Percentiles rank a stretch among this genome's conserved stretches.
Conservation (phyloP, 2,797 vertebrate genomes). For the Orestias chungarensis region DNA sequence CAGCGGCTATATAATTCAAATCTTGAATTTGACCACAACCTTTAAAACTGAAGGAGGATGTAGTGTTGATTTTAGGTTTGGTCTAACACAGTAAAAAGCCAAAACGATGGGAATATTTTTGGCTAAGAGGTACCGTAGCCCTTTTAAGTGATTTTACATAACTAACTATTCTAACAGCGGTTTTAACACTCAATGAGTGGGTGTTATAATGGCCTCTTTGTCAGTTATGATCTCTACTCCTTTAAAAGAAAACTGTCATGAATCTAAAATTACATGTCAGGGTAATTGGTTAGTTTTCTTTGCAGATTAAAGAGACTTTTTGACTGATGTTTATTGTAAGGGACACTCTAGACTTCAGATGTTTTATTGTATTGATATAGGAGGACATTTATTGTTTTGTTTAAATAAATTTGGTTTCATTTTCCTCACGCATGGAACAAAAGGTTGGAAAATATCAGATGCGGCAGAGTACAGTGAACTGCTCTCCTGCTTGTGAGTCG, state of each 20-base stretch:
- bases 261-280: slow-evolving; percentile 1
- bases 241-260: neutral
- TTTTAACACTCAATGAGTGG: slow-evolving; percentile 17
- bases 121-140: slow-evolving; percentile 32
- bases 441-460: slow-evolving; percentile 13
- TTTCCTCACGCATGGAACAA: too few relatives aligned
- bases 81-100: slow-evolving; percentile 11
- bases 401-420: neutral
- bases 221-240: slow-evolving; percentile 10
- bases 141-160: slow-evolving; percentile 52
- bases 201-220: slow-evolving; percentile 9
- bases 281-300: neutral
- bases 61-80: slow-evolving; percentile 7
- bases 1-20: slow-evolving; percentile 5
- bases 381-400: neutral
- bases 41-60: slow-evolving; percentile 1
- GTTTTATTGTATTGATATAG: neutral
- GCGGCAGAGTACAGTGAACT: slow-evolving; percentile 7
- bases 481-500: slow-evolving; percentile 1
- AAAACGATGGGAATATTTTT: slow-evolving; percentile 36
- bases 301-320: neutral
- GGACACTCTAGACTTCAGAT: neutral
- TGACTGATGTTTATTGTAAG: neutral
- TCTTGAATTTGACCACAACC: neutral
- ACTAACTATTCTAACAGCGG: slow-evolving; percentile 39